Conservation (phyloP, 2,888 invertebrate species). For the Cistogaster globosa region DNA sequence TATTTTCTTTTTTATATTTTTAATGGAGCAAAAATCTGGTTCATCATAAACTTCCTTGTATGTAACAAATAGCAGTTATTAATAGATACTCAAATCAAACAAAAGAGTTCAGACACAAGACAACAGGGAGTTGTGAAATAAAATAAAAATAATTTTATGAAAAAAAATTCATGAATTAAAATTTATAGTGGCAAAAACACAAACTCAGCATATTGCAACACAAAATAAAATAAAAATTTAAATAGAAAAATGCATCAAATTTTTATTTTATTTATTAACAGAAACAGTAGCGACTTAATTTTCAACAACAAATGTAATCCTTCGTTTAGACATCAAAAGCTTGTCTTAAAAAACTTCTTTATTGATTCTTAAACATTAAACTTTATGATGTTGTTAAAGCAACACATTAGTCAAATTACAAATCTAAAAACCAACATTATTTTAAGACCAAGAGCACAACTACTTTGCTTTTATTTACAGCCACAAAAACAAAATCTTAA, state of each 20-base stretch:
- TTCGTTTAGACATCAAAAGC: neutral
- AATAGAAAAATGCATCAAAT: neutral
- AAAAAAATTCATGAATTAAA: neutral
- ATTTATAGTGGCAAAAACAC: neutral
- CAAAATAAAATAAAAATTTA: no score
- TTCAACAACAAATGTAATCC: neutral
- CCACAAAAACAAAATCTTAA: neutral
- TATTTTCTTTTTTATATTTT: slow-evolving; percentile 13
- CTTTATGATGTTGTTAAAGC: slow-evolving; percentile 29
- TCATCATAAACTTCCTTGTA: slow-evolving; percentile 68
- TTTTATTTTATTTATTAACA: neutral
- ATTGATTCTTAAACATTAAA: neutral
- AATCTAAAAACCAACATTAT: neutral
- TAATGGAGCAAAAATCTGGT: slow-evolving; percentile 60
- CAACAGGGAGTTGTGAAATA: neutral
- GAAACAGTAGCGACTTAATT: neutral
- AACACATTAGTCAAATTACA: neutral
- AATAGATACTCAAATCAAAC: slow-evolving; percentile 19
- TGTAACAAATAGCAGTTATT: slow-evolving; percentile 52
- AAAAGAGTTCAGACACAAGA: slow-evolving; percentile 49
- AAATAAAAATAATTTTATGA: neutral
- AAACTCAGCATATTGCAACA: neutral
- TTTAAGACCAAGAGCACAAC: no score
- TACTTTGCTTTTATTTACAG: neutral
- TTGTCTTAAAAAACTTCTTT: neutral